Conservation (phyloP, 2,797 vertebrate species). For the Poeciliopsis turneri region DNA sequence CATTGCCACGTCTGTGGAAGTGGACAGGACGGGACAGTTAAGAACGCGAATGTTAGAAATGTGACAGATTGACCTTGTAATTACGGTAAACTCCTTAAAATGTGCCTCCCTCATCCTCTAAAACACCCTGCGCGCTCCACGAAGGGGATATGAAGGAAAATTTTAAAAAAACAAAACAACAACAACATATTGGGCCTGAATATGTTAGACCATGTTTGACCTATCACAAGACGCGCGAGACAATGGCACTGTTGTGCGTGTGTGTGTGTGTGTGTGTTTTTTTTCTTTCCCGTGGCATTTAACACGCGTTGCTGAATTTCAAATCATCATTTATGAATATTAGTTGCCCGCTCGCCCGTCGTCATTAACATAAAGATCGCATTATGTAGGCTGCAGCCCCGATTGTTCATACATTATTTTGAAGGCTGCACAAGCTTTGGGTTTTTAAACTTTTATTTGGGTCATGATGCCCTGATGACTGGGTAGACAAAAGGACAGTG, state of each 20-base stretch:
- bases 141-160: slow-evolving; percentile 36
- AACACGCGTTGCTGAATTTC: slow-evolving; percentile 76
- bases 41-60: slow-evolving; percentile 30
- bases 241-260: slow-evolving; percentile 76
- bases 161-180: slow-evolving; percentile 6
- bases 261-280: slow-evolving; percentile 20
- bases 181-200: slow-evolving; percentile 66
- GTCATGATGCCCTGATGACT: slow-evolving; percentile 76
- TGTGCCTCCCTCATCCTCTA: slow-evolving; percentile 22
- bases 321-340: slow-evolving; percentile 76
- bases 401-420: slow-evolving; percentile 69
- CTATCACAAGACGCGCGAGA: slow-evolving; percentile 75
- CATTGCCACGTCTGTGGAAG: slow-evolving; percentile 73
- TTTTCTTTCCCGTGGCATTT: slow-evolving; percentile 66
- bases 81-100: slow-evolving; percentile 64
- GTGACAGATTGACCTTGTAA: slow-evolving; percentile 64
- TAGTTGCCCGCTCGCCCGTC: slow-evolving; percentile 47
- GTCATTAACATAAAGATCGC: slow-evolving; percentile 72
- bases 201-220: slow-evolving; percentile 76
- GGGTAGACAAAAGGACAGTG: slow-evolving; percentile 78
- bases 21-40: slow-evolving; percentile 62
- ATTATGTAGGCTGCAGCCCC: slow-evolving; percentile 58
- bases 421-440: slow-evolving; percentile 52
- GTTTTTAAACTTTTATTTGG: slow-evolving; percentile 79
- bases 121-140: slow-evolving; percentile 22